These are phyloP conservation scores for Lasioglossum lativentre DNA, from an alignment of 2,888 invertebrate species.

Conservation along the genomic window DNA sequence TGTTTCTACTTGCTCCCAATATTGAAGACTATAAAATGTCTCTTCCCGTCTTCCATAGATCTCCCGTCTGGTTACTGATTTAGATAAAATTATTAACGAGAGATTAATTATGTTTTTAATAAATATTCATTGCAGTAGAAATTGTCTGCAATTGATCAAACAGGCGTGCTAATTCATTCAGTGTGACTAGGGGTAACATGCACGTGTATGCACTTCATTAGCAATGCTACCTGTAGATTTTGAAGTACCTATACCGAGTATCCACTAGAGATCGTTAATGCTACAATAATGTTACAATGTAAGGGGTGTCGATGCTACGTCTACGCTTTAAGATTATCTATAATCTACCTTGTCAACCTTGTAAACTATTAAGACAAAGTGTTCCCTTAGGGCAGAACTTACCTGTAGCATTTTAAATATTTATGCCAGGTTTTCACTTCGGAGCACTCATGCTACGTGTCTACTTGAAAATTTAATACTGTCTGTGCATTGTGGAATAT, in stretches of 20 bases:
- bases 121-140: not conserved
- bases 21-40: not conserved
- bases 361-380: not conserved
- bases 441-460: not conserved
- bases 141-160: not conserved
- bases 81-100: not conserved
- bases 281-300: too few relatives aligned
- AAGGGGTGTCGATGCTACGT: too few relatives aligned
- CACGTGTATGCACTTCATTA: too few relatives aligned
- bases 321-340: not conserved
- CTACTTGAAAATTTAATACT: not conserved
- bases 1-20: not conserved
- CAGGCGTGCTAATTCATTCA: too few relatives aligned
- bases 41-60: not conserved
- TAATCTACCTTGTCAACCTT: not conserved
- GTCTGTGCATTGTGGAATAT: not conserved
- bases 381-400: not conserved
- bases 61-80: not conserved
- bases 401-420: not conserved
- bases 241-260: not conserved
- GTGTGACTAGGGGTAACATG: not conserved
- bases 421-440: not conserved
- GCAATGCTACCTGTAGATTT: not conserved
- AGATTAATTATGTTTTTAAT: not conserved
- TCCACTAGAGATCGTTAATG: not conserved